Evolutionary conservation across 1,140 invertebrate genomes (phyloP).

Genomic region (Anoplolepis gracilipes): DNA sequence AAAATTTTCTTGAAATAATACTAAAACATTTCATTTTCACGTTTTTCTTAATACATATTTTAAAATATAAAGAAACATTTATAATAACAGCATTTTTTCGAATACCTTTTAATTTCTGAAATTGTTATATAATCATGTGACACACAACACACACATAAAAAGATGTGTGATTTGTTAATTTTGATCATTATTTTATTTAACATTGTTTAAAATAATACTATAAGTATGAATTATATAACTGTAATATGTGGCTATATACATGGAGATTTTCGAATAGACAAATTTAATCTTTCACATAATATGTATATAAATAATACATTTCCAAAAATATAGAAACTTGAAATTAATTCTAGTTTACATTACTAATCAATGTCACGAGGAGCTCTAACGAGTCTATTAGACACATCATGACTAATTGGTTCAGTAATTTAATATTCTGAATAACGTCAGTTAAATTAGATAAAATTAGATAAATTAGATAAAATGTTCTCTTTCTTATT

Average conservation of each 20-base stretch:
- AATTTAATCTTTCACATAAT: constrained; percentile 2
- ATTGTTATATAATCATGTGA: background rate
- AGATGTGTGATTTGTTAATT: constrained; percentile 3
- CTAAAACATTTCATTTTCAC: background rate
- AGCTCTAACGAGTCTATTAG: constrained; percentile 33
- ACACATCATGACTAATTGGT: constrained; percentile 1
- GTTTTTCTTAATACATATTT: background rate
- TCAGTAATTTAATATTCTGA: constrained; percentile 3
- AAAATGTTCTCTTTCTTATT: background rate
- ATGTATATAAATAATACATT: background rate
- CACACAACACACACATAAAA: too few species aligned
- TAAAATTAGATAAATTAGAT: too few species aligned
- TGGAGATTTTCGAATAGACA: background rate
- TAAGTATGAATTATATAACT: background rate
- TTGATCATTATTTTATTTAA: too few species aligned
- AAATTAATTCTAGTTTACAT: background rate
- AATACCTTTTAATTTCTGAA: background rate
- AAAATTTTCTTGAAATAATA: background rate
- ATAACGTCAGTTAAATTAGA: background rate
- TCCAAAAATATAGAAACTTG: background rate
- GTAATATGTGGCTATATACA: background rate
- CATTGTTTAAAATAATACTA: background rate
- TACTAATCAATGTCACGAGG: background rate
- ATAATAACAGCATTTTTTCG: background rate
- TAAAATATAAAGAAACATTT: background rate